A percentile compares a stretch with the other conserved stretches of the same genome.
Evolutionary conservation across 2,113 vertebrate species (phyloP).

Genomic region (Eonycteris spelaea): DNA sequence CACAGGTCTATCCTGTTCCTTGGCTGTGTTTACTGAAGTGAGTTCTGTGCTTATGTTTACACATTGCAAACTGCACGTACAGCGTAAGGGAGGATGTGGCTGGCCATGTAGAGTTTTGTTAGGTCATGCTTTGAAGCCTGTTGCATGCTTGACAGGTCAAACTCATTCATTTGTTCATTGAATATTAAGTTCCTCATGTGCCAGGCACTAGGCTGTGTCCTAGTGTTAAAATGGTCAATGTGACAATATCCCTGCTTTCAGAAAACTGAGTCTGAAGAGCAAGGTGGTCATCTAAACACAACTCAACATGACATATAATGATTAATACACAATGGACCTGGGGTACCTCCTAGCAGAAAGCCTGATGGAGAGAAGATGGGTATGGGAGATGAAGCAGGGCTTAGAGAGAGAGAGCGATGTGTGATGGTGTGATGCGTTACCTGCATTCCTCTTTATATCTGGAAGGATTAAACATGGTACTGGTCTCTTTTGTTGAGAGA

Average conservation of each 20-base stretch:
- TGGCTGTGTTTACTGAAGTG: conserved; percentile 44
- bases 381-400: neutral
- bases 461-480: neutral
- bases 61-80: neutral
- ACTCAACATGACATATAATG: neutral
- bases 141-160: neutral
- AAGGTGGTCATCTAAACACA: neutral
- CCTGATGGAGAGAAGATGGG: neutral
- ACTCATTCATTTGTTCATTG: neutral
- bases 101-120: neutral
- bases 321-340: neutral
- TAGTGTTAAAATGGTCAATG: neutral
- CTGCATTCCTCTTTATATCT: neutral
- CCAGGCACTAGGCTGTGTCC: neutral
- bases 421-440: neutral
- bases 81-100: no score
- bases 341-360: neutral
- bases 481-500: neutral
- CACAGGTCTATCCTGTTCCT: conserved; percentile 54
- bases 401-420: neutral
- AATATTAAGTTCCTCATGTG: neutral
- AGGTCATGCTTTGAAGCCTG: neutral
- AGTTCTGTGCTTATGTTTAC: neutral
- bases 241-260: neutral
- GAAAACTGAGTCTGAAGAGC: neutral